Evolutionary conservation across 2,113 vertebrate species (phyloP).

Genomic region (Numenius arquata): DNA sequence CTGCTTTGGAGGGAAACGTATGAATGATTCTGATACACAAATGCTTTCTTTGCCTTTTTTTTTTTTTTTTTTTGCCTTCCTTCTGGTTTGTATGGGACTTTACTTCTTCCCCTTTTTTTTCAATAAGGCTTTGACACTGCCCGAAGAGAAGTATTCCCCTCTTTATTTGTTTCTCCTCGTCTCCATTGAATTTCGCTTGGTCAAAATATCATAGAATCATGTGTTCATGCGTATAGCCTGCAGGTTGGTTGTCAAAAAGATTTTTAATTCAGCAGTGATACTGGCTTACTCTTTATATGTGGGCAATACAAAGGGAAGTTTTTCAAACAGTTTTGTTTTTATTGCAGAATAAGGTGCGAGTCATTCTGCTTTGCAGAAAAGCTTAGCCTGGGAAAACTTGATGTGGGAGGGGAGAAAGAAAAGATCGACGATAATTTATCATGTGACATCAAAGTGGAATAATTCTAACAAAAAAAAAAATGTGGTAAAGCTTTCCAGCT

Average conservation of each 20-base stretch:
- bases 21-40: not conserved
- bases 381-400: constrained; percentile 40
- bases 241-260: not conserved
- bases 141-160: not conserved
- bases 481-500: not conserved
- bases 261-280: not conserved
- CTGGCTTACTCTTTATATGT: not conserved
- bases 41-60: no score
- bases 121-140: not conserved
- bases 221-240: not conserved
- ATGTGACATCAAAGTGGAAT: not conserved
- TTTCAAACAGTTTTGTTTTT: constrained; percentile 43
- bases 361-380: constrained; percentile 37
- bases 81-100: not conserved
- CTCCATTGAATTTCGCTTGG: not conserved
- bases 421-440: not conserved
- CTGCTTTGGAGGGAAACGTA: not conserved
- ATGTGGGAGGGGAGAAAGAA: constrained; percentile 29
- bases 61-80: rapidly evolving
- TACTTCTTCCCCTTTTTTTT: not conserved
- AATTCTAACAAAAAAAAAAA: not conserved
- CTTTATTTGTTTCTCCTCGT: not conserved
- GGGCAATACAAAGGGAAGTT: constrained; percentile 39
- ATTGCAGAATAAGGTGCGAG: constrained; percentile 4
- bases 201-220: not conserved